Percentiles rank a stretch among this genome's conserved stretches.
Evolutionary conservation across 2,113 vertebrate species (phyloP).

Genomic region (Todiramphus chloris): DNA sequence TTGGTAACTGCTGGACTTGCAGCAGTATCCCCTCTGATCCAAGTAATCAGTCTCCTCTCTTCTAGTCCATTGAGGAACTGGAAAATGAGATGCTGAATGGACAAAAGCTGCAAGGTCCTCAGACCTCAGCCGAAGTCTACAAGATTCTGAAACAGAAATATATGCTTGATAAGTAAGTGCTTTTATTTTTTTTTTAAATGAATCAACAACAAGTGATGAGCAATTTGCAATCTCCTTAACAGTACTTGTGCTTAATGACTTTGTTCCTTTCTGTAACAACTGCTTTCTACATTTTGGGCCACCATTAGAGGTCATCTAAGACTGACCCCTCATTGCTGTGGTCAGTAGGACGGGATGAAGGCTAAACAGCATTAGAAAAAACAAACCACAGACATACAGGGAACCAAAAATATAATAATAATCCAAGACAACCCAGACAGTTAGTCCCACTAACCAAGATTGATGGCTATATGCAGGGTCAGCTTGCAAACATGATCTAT

Average conservation of each 20-base stretch:
- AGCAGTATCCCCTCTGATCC: neutral
- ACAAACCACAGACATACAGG: neutral
- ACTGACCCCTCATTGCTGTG: neutral
- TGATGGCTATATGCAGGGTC: neutral
- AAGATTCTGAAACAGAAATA: conserved; percentile 73
- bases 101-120: conserved; percentile 91
- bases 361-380: neutral
- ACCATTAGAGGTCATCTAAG: neutral
- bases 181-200: neutral
- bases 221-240: neutral
- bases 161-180: conserved; percentile 68
- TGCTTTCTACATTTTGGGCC: neutral
- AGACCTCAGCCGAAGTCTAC: conserved; percentile 74
- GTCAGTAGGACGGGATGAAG: neutral
- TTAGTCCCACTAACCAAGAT: neutral
- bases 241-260: neutral
- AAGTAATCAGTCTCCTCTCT: conserved; percentile 16
- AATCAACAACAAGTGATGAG: neutral
- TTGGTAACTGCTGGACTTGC: neutral
- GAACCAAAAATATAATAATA: neutral
- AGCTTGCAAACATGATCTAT: neutral
- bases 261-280: neutral
- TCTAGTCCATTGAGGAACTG: conserved; percentile 82
- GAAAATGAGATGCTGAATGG: conserved; percentile 89
- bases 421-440: neutral